phyloP scores from a whole-genome alignment of 1,140 invertebrate species.

The Diploscapter pachys region DNA sequence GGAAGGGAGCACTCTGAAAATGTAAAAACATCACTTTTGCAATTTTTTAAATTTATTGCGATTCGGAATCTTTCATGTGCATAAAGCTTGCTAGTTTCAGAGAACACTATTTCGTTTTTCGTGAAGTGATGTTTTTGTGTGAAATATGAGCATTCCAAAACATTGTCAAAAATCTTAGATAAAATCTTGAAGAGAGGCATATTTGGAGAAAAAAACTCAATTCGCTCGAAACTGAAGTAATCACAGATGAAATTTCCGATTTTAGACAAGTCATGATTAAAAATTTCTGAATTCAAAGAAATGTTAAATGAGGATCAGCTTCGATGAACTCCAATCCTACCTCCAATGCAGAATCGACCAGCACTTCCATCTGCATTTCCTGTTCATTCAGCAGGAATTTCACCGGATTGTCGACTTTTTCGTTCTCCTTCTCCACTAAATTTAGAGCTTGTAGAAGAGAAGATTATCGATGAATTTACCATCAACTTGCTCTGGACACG shows the following conservation, averaged over 20 bases:
- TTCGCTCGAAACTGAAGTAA: not conserved
- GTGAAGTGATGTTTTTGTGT: too few relatives aligned
- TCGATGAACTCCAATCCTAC: not conserved
- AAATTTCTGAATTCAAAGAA: too few relatives aligned
- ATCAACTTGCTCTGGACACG: not conserved
- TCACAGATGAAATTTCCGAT: not conserved
- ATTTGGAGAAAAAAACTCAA: not conserved
- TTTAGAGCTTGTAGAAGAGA: not conserved
- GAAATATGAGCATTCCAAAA: too few relatives aligned
- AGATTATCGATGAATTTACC: not conserved
- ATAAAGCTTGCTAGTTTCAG: too few relatives aligned
- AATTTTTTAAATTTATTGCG: not conserved
- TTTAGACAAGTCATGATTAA: not conserved
- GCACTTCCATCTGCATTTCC: constrained; percentile 10
- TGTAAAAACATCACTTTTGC: not conserved
- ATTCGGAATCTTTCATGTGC: too few relatives aligned
- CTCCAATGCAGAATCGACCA: constrained; percentile 6
- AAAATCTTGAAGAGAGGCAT: not conserved
- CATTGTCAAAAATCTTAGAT: not conserved
- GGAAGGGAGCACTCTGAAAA: constrained; percentile 17
- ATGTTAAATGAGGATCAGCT: too few relatives aligned
- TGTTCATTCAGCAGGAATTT: constrained; percentile 16
- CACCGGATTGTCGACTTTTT: not conserved
- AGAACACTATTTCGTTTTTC: too few relatives aligned
- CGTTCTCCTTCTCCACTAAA: constrained; percentile 7